Percentiles rank a stretch among this genome's conserved stretches.
These are phyloP conservation scores for Sebastes goodei DNA, from an alignment of 2,797 vertebrate species.

Conservation along the genomic window DNA sequence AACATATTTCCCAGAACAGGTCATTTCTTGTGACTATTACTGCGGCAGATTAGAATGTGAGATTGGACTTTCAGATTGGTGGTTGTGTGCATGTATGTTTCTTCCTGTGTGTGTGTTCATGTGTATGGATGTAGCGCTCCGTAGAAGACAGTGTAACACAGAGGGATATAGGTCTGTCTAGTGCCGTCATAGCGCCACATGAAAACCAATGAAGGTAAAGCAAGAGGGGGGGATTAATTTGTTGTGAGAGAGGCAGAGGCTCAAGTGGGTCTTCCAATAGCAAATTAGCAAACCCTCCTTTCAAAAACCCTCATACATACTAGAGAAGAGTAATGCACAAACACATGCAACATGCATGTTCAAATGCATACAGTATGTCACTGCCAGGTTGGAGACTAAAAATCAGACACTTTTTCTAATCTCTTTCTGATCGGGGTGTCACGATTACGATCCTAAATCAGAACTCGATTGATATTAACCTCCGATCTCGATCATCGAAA, in stretches of 20 bases:
- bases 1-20: slow-evolving; percentile 65
- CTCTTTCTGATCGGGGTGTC: background rate
- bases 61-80: slow-evolving; percentile 61
- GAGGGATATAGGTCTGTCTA: slow-evolving; percentile 11
- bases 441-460: rapidly evolving
- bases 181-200: background rate
- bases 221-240: slow-evolving; percentile 71
- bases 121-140: slow-evolving; percentile 27
- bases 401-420: background rate
- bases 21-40: slow-evolving; percentile 72
- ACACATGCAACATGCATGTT: slow-evolving; percentile 60
- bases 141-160: slow-evolving; percentile 25
- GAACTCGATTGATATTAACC: too few species aligned
- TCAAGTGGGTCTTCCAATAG: slow-evolving; percentile 85
- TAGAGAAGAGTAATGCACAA: slow-evolving; percentile 60
- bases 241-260: slow-evolving; percentile 71
- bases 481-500: too few species aligned
- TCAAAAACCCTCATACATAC: slow-evolving; percentile 72
- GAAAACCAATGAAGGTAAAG: slow-evolving; percentile 63
- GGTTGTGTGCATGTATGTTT: slow-evolving; percentile 11
- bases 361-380: slow-evolving; percentile 46
- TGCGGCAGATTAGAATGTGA: slow-evolving; percentile 72
- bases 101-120: slow-evolving; percentile 9
- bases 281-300: slow-evolving; percentile 87
- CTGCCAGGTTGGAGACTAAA: slow-evolving; percentile 9